A percentile compares a stretch with the other conserved stretches of the same genome.
Evolutionary conservation across 64 coral and sea anemone species (phyloP).

Genomic region (Stylophora pistillata): DNA sequence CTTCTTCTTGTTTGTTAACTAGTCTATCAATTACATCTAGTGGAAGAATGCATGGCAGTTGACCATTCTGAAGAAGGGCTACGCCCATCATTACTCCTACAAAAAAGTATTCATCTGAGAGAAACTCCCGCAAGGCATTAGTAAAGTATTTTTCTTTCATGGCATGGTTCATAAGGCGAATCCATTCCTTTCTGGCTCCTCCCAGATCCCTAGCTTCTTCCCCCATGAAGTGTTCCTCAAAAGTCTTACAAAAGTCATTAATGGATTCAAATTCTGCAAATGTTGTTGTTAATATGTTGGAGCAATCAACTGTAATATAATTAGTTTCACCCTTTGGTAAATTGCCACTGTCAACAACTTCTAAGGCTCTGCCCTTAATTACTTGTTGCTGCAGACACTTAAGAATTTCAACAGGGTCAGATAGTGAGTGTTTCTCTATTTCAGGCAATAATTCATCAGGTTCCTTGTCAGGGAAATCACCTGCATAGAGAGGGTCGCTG

Average conservation of each 20-base stretch:
- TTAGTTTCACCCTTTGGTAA: background rate
- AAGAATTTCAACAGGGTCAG: too few relatives aligned
- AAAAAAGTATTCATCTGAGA: slow-evolving; percentile 30
- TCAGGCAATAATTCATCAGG: too few relatives aligned
- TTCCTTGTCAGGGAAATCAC: too few relatives aligned
- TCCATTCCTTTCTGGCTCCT: slow-evolving; percentile 42
- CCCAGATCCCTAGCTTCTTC: slow-evolving; percentile 7
- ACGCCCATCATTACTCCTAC: slow-evolving; percentile 39
- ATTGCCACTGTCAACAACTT: too few relatives aligned
- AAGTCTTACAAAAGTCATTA: slow-evolving; percentile 29
- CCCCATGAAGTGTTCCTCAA: slow-evolving; percentile 48
- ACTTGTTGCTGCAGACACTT: too few relatives aligned
- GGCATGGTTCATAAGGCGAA: slow-evolving; percentile 1
- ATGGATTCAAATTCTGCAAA: slow-evolving; percentile 30
- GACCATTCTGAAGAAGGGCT: slow-evolving; percentile 43
- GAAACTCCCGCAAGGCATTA: slow-evolving; percentile 12
- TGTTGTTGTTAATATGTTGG: slow-evolving; percentile 35
- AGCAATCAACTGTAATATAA: slow-evolving; percentile 19
- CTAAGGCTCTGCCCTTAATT: too few relatives aligned
- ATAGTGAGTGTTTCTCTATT: too few relatives aligned
- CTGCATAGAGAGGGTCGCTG: too few relatives aligned
- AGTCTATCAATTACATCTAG: slow-evolving; percentile 22
- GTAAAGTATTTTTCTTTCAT: slow-evolving; percentile 47
- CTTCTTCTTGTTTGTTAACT: background rate
- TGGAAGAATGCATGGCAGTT: background rate